Percentiles rank a stretch among this genome's conserved stretches.
These are phyloP conservation scores for Buathra laborator DNA, from an alignment of 2,888 invertebrate genomes.

Conservation along the genomic window DNA sequence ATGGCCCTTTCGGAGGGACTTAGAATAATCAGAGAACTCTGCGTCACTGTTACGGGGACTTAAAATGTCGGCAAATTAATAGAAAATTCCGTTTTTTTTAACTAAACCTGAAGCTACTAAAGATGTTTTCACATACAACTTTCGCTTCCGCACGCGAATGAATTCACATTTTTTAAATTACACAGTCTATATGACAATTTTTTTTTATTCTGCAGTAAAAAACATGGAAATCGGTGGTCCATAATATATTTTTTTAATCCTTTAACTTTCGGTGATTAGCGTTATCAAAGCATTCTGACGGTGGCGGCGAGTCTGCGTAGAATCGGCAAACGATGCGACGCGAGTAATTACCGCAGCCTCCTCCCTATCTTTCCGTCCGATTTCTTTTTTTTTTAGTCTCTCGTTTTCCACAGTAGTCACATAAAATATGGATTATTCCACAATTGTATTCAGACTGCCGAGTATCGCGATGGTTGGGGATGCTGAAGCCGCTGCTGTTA, in stretches of 20 bases:
- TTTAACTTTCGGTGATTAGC: background rate
- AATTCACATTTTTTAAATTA: no score
- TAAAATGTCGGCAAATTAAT: no score
- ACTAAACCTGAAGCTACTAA: no score
- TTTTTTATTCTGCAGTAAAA: background rate
- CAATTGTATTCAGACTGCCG: constrained; percentile 38
- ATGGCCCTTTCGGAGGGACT: no score
- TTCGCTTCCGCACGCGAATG: no score
- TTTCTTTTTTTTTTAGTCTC: constrained; percentile 3
- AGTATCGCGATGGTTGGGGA: background rate
- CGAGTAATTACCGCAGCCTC: constrained; percentile 31
- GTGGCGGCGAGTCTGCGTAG: background rate
- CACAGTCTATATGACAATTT: no score
- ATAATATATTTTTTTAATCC: no score
- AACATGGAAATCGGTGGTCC: no score
- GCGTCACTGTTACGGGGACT: no score
- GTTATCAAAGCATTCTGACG: background rate
- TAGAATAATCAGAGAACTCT: no score
- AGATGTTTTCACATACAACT: no score
- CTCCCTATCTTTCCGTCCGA: constrained; percentile 8
- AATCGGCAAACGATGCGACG: constrained; percentile 17
- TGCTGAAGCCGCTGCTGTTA: constrained; percentile 2
- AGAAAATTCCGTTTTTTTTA: no score
- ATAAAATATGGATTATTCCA: constrained; percentile 56
- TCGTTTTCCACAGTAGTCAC: constrained; percentile 40